Conservation (phyloP, 2,888 invertebrate species). For the Cryptosula pallasiana region DNA sequence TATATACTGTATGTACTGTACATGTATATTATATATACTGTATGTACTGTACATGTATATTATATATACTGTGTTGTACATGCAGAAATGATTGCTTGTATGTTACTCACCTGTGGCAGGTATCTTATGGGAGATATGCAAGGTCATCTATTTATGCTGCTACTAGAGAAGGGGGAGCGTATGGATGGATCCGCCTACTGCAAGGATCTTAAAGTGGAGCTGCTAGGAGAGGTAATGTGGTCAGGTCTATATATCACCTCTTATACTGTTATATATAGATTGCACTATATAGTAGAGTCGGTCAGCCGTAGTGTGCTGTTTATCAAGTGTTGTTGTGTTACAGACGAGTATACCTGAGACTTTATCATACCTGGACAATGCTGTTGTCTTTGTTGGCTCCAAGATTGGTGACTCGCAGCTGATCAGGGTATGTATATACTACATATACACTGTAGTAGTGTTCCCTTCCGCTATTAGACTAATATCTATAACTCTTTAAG, state of each 20-base stretch:
- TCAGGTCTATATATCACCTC: not conserved
- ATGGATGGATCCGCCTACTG: slow-evolving; percentile 66
- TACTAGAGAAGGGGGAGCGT: slow-evolving; percentile 73
- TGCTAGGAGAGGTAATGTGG: slow-evolving; percentile 64
- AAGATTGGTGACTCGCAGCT: slow-evolving; percentile 93
- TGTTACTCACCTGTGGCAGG: too few relatives aligned
- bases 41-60: too few relatives aligned
- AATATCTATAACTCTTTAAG: too few relatives aligned
- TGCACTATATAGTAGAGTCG: too few relatives aligned
- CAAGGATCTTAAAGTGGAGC: slow-evolving; percentile 86
- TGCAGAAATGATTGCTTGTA: too few relatives aligned
- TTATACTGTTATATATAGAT: slow-evolving; percentile 21
- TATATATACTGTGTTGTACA: too few relatives aligned
- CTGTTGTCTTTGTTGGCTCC: slow-evolving; percentile 89
- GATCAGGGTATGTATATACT: slow-evolving; percentile 60
- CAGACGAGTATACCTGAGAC: slow-evolving; percentile 79
- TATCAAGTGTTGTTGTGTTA: slow-evolving; percentile 30
- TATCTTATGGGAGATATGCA: slow-evolving; percentile 87
- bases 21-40: too few relatives aligned
- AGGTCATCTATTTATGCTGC: slow-evolving; percentile 88
- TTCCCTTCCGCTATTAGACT: too few relatives aligned
- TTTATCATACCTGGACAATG: slow-evolving; percentile 95
- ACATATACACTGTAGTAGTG: too few relatives aligned
- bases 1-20: too few relatives aligned
- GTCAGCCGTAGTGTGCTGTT: too few relatives aligned